Percentiles rank a stretch among this genome's conserved stretches.
Evolutionary conservation across 2,113 vertebrate species (phyloP).

Genomic region (Pangasianodon hypophthalmus): DNA sequence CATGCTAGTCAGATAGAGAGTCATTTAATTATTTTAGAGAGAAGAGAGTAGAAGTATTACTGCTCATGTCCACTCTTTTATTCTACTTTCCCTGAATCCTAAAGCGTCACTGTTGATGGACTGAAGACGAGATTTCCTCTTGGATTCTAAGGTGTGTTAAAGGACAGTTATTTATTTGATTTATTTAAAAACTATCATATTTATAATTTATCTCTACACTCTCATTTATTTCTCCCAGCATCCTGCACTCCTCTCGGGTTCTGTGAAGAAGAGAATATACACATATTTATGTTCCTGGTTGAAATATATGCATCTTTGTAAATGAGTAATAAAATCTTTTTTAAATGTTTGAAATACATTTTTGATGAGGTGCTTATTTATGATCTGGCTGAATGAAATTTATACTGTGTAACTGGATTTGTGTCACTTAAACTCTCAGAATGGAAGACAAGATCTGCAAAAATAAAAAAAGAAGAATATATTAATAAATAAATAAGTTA

Average conservation of each 20-base stretch:
- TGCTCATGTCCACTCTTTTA: neutral
- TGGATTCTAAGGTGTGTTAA: conserved; percentile 28
- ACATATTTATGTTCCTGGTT: neutral
- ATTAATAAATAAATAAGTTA: neutral
- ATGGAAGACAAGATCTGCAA: neutral
- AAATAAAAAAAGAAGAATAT: neutral
- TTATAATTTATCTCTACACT: neutral
- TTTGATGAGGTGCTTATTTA: neutral
- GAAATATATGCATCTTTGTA: neutral
- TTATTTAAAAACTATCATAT: neutral
- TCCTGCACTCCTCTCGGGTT: neutral
- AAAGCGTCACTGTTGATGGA: conserved; percentile 38
- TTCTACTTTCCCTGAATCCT: conserved; percentile 3
- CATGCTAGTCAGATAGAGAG: neutral
- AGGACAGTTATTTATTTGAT: neutral
- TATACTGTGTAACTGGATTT: neutral
- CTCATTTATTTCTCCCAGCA: neutral
- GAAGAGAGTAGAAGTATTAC: neutral
- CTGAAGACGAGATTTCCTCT: conserved; percentile 30
- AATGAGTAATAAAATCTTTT: conserved; percentile 1
- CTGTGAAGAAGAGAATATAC: neutral
- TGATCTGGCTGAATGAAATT: neutral
- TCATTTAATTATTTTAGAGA: too few species aligned
- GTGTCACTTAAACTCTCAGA: neutral
- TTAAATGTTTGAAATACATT: neutral